Evolutionary conservation across 2,797 vertebrate species (phyloP).

Genomic region (Nyctibius grandis): DNA sequence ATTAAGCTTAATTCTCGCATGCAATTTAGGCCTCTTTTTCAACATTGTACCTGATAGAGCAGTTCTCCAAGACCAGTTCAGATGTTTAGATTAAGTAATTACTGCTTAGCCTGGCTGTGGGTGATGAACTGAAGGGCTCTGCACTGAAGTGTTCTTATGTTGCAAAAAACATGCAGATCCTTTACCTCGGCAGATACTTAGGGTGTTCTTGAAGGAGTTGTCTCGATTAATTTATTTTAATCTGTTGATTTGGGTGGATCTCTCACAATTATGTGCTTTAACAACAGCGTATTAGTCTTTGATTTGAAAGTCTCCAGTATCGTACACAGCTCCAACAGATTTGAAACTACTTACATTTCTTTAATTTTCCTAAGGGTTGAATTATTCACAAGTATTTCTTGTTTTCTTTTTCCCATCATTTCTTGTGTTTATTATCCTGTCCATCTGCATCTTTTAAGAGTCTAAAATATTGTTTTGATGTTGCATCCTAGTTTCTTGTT

Average conservation of each 20-base stretch:
- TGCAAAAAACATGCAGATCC: not conserved
- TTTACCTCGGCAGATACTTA: not conserved
- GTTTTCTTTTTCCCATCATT: not conserved
- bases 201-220: not conserved
- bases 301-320: not conserved
- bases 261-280: not conserved
- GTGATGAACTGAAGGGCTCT: not conserved
- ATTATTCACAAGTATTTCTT: not conserved
- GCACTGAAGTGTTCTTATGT: not conserved
- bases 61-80: constrained; percentile 1
- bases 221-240: not conserved
- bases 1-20: constrained; percentile 21
- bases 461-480: not conserved
- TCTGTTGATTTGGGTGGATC: not conserved
- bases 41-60: constrained; percentile 21
- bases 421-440: not conserved
- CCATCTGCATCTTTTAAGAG: not conserved
- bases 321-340: not conserved
- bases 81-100: constrained; percentile 48
- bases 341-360: not conserved
- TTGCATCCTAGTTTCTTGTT: not conserved
- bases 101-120: not conserved
- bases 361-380: not conserved
- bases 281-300: not conserved
- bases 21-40: not conserved